Percentiles rank a stretch among this genome's conserved stretches.
phyloP scores from a whole-genome alignment of 2,888 invertebrate species.

The Atethmia centrago region DNA sequence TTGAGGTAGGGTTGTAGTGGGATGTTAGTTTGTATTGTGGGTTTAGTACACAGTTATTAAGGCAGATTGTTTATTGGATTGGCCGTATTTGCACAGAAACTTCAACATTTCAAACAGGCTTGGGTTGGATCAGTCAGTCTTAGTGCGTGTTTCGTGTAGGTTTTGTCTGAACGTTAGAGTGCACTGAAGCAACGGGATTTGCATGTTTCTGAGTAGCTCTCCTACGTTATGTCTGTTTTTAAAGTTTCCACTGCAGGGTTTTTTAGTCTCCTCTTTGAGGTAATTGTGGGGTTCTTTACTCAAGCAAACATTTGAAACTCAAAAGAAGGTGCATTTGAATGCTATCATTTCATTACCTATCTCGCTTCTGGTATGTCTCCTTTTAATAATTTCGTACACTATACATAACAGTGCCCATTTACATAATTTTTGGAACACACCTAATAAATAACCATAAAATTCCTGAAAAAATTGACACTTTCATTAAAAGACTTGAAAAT shows the following conservation, averaged over 20 bases:
- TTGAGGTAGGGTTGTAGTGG: conserved; percentile 52
- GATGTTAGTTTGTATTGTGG: conserved; percentile 23
- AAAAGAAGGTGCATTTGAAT: neutral
- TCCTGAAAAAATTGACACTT: conserved; percentile 11
- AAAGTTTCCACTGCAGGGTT: neutral
- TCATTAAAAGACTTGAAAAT: conserved; percentile 22
- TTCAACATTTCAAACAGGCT: neutral
- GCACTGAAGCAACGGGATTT: neutral
- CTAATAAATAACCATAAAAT: neutral
- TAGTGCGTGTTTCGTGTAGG: neutral
- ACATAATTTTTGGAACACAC: neutral
- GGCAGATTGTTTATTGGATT: neutral
- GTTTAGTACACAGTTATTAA: conserved; percentile 7
- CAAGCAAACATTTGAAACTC: neutral
- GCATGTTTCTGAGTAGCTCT: neutral
- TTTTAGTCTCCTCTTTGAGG: neutral
- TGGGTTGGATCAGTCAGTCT: neutral
- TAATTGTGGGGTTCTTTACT: neutral
- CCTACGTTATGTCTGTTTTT: no score
- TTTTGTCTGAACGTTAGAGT: neutral
- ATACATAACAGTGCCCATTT: neutral
- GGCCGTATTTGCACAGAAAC: neutral
- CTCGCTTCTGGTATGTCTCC: neutral
- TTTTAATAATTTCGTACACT: neutral
- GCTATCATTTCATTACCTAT: neutral